A percentile compares a stretch with the other conserved stretches of the same genome.
phyloP scores from a whole-genome alignment of 2,888 invertebrate genomes.

The Heliothis peltigera region DNA sequence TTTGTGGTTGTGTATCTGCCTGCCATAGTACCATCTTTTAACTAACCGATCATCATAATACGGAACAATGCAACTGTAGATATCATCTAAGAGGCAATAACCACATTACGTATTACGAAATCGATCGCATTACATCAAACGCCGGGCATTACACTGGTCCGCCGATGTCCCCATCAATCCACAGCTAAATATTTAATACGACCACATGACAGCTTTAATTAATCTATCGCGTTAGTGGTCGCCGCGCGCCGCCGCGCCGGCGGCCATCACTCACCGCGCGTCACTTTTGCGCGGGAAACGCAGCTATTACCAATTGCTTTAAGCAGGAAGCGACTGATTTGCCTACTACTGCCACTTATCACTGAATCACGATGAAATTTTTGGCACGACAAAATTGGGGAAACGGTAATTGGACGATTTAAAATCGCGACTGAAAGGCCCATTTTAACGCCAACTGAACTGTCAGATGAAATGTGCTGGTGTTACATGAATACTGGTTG shows the following conservation, averaged over 20 bases:
- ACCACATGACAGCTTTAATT: conserved; percentile 58
- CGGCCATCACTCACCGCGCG: conserved; percentile 64
- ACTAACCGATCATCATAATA: not conserved
- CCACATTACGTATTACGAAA: conserved; percentile 8
- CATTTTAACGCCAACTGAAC: conserved; percentile 9
- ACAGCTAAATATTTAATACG: conserved; percentile 52
- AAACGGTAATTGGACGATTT: conserved; percentile 58
- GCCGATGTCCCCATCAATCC: conserved; percentile 48
- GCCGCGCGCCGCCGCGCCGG: conserved; percentile 40
- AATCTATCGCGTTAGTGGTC: conserved; percentile 47
- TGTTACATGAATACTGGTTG: conserved; percentile 38
- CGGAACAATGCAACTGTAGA: conserved; percentile 1
- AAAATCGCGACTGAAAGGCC: conserved; percentile 30
- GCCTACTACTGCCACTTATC: conserved; percentile 63
- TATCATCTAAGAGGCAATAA: conserved; percentile 5
- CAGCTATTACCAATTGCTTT: conserved; percentile 78
- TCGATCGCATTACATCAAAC: conserved; percentile 20
- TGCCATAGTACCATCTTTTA: too few species aligned
- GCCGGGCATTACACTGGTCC: conserved; percentile 25
- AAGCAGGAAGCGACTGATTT: conserved; percentile 85
- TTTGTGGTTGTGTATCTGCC: not conserved
- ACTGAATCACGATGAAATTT: conserved; percentile 72
- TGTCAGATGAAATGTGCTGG: conserved; percentile 19
- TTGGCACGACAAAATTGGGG: conserved; percentile 74
- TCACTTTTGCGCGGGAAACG: conserved; percentile 81